Percentiles rank a stretch among this genome's conserved stretches.
Evolutionary conservation across 2,797 vertebrate genomes (phyloP).

Genomic region (Prionace glauca): DNA sequence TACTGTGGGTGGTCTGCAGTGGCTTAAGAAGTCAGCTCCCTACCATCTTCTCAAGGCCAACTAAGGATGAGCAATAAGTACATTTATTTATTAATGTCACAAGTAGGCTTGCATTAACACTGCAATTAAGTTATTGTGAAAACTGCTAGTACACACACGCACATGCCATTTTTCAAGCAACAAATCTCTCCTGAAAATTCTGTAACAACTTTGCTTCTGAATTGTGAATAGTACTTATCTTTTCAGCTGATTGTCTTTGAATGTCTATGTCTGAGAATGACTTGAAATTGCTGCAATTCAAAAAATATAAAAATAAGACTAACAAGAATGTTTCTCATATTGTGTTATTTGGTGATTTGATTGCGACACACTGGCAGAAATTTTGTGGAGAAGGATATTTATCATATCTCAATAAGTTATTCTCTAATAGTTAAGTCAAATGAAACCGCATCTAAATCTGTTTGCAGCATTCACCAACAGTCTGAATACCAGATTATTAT

Average conservation of each 20-base stretch:
- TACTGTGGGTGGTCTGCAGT: too few species aligned
- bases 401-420: background rate
- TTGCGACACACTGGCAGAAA: background rate
- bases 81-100: too few species aligned
- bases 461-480: slow-evolving; percentile 11
- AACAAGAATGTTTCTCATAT: background rate
- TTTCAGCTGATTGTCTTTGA: background rate
- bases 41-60: too few species aligned
- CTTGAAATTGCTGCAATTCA: background rate
- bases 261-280: background rate
- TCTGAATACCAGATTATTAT: background rate
- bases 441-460: background rate
- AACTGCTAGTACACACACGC: too few species aligned
- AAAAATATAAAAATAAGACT: background rate
- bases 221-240: background rate
- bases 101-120: too few species aligned
- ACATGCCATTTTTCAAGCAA: too few species aligned
- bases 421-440: background rate
- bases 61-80: too few species aligned
- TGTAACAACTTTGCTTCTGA: background rate
- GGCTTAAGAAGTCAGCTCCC: too few species aligned
- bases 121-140: too few species aligned
- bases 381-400: background rate
- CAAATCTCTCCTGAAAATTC: background rate
- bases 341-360: background rate